Base-by-base conservation (phyloP, 2,797 vertebrate genomes). In the Pantherophis vulpinus region DNA sequence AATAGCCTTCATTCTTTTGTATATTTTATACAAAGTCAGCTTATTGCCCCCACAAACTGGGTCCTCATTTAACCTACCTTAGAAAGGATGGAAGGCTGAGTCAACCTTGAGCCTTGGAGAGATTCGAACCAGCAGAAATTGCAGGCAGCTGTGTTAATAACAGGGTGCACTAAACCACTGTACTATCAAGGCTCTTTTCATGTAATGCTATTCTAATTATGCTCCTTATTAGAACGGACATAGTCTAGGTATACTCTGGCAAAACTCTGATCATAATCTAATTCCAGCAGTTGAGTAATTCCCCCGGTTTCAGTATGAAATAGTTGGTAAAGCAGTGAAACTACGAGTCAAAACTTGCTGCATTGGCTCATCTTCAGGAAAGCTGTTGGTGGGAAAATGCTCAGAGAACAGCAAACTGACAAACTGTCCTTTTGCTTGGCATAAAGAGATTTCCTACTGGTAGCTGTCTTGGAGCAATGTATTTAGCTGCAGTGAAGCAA, bases 261-360 rank as follows among this genome's bases (percentile, higher is more conserved):
- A 91, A 79, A 96, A 91, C 88, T 93, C 92, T 94, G 93, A 95
- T 95, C 91, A 91, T 90, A 94, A 94, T 95, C 95, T 96, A 95
- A 95, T 94, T 93, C 56, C 59, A 5, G 89, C 27, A 95, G 95
- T 95, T 97, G 95, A 96, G 97, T 93, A 97, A 97, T 95, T 96
- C 95, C 92, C 95, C 95, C 95, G 95, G 94, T 97, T 97, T 97
- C 95, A 96, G 95, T 95, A 94, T 93, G 91, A 97, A 97, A 96
- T 94, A 94, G 95, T 96, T 96, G 96, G 94, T 95, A 96, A 97
- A 97, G 94, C 96, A 97, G 95, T 92, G 95, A 97, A 97, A 97
- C 96, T 96, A 92, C 96, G 92, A 96, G 97, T 95, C 95, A 96
- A 96, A 96, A 96, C 97, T 95, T 97, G 97, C 94, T 91, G 91